phyloP scores from a whole-genome alignment of 2,113 vertebrate species.

The Callionymus lyra region DNA sequence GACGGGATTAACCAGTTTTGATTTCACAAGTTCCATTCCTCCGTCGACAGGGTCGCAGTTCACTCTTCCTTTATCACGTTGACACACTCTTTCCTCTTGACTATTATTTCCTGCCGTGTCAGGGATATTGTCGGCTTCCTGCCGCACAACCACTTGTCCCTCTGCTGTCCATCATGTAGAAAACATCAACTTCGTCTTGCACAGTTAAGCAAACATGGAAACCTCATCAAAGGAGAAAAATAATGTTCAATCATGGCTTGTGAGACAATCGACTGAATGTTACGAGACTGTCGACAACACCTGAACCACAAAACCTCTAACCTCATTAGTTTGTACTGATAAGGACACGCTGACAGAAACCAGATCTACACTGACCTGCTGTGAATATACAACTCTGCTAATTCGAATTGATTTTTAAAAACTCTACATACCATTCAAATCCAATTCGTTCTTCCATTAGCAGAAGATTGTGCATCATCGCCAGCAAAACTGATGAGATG shows the following conservation, averaged over 20 bases:
- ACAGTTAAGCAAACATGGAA: too few species aligned
- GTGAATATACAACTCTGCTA: too few species aligned
- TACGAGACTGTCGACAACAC: background rate
- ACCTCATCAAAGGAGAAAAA: too few species aligned
- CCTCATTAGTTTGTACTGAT: slow-evolving; percentile 4
- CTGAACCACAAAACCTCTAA: background rate
- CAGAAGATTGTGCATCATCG: too few species aligned
- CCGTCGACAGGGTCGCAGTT: background rate
- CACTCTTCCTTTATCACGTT: slow-evolving; percentile 11
- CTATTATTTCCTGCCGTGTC: slow-evolving; percentile 6
- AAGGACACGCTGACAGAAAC: slow-evolving; percentile 2
- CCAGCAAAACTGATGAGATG: too few species aligned
- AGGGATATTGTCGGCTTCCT: slow-evolving; percentile 41
- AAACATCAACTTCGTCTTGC: too few species aligned
- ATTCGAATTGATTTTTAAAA: background rate
- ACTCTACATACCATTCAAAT: slow-evolving; percentile 11
- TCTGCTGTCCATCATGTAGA: slow-evolving; percentile 9
- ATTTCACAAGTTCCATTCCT: too few species aligned
- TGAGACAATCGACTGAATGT: too few species aligned
- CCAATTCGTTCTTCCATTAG: background rate
- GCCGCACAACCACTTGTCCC: slow-evolving; percentile 33
- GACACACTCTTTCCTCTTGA: slow-evolving; percentile 16
- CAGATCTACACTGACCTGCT: background rate
- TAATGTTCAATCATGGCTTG: too few species aligned
- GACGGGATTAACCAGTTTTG: too few species aligned